Base-by-base conservation (phyloP, 2,888 invertebrate genomes). In the Dysmachus trigonus region DNA sequence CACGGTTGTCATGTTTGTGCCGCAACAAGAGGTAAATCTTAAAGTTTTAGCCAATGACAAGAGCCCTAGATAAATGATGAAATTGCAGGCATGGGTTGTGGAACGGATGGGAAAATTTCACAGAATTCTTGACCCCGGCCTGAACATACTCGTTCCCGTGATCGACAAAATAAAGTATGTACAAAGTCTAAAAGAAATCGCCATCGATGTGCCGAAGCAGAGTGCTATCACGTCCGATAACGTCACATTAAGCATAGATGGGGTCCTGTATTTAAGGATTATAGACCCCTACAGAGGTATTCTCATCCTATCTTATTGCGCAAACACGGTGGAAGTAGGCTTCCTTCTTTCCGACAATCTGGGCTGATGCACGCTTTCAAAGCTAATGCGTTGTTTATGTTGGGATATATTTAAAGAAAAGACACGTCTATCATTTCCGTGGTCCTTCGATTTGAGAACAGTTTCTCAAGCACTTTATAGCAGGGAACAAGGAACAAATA, bases 81-180 rank as follows among this genome's bases (percentile, higher is more conserved):
- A 88, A 86, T 93, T 93, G 86, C 90, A 97, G 97, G 98, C 98
- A 85, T 98, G 98, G 98, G 94, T 99, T 87, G 97, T 99, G 0
- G 99, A 99, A 92, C 94, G 99, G 89, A 99, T 99, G 98, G 99
- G 99, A 77, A 98, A 97, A 93, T 99, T 98, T 92, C 95, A 97
- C 91, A 94, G 97, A 91, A 97, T 98, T 89, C 93, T 99, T 85
- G 97, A 98, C 85, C 99, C 99, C 13, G 99, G 99, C 1, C 92
- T 99, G 51, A 99, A 99, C 91, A 90, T 99, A 82, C 92, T 99
- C 15, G 94, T 98, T 90, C 99, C 99, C 0, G 92, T 99, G 86
- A 93, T 98, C 74, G 99, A 99, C 91, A 95, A 94, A 91, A 96
- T 99, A 31, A 98, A 96, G 93, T 99, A 99, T 93, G 99, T 99